Percentiles rank a stretch among this genome's conserved stretches.
These are phyloP conservation scores for Epicampocera succincta DNA, from an alignment of 2,888 invertebrate species.

Conservation along the genomic window DNA sequence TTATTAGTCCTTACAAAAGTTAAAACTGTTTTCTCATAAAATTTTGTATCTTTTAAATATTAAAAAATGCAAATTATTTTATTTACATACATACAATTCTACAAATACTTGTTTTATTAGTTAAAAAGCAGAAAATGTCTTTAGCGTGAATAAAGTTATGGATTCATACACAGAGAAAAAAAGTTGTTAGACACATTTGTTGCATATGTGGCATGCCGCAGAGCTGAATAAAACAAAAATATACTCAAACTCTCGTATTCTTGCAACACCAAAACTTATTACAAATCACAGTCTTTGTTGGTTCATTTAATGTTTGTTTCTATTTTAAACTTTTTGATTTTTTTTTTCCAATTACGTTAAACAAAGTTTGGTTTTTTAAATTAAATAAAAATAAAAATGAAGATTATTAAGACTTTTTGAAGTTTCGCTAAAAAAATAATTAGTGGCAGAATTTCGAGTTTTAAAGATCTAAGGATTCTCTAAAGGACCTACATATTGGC, in stretches of 20 bases:
- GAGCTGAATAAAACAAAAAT: conserved; percentile 9
- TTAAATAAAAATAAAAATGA: conserved; percentile 16
- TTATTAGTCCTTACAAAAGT: too few relatives aligned
- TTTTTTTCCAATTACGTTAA: conserved; percentile 23
- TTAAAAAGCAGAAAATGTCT: not conserved
- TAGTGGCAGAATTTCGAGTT: conserved; percentile 15
- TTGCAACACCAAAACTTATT: conserved; percentile 70
- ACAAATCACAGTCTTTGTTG: conserved; percentile 76
- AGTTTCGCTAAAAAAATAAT: conserved; percentile 9
- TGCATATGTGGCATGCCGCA: conserved; percentile 22
- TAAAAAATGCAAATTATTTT: conserved; percentile 30
- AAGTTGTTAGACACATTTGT: not conserved
- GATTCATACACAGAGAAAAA: not conserved
- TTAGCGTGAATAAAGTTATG: too few relatives aligned
- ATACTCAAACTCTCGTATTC: conserved; percentile 37
- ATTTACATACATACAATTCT: conserved; percentile 34
- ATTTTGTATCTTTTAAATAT: not conserved
- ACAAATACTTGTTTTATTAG: not conserved
- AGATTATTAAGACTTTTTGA: conserved; percentile 4
- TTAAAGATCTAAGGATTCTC: conserved; percentile 73
- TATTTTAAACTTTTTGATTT: not conserved
- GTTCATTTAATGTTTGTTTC: conserved; percentile 52
- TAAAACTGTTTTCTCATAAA: too few relatives aligned
- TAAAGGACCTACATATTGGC: conserved; percentile 83
- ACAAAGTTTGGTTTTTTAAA: conserved; percentile 14